These are phyloP conservation scores for Odocoileus virginianus DNA, from an alignment of 2,113 vertebrate genomes.

Conservation along the genomic window DNA sequence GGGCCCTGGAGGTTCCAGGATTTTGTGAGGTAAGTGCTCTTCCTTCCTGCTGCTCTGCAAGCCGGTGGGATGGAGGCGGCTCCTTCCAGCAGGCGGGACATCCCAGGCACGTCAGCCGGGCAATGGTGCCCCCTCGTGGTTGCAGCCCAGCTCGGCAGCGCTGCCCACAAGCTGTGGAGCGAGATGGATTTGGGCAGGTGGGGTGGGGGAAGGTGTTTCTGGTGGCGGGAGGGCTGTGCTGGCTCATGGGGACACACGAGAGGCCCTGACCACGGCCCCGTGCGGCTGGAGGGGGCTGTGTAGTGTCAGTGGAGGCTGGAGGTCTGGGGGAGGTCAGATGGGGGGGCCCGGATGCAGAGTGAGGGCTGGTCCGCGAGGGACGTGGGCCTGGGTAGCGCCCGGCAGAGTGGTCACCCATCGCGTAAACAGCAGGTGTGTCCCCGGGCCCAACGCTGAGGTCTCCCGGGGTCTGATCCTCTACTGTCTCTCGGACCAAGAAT, in stretches of 20 bases:
- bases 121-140: constrained; percentile 20
- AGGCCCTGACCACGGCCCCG: fast-evolving
- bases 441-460: not conserved
- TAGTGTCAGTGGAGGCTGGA: not conserved
- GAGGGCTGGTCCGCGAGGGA: not conserved
- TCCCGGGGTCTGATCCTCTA: not conserved
- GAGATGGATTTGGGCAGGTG: not conserved
- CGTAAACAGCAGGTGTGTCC: not conserved
- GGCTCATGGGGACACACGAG: not conserved
- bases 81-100: fast-evolving
- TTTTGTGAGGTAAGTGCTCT: not conserved
- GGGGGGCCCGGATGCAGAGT: not conserved
- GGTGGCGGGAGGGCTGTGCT: too few species aligned
- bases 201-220: not conserved
- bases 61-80: fast-evolving
- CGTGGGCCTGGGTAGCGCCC: not conserved
- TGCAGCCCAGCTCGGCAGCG: fast-evolving
- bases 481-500: not conserved
- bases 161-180: fast-evolving
- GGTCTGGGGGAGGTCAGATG: not conserved
- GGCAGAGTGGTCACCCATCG: not conserved
- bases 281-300: not conserved
- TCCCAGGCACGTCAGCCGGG: not conserved
- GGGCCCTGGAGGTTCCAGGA: not conserved
- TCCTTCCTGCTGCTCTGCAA: not conserved